Conservation (phyloP, 2,113 vertebrate genomes). For the Scartelaos histophorus region DNA sequence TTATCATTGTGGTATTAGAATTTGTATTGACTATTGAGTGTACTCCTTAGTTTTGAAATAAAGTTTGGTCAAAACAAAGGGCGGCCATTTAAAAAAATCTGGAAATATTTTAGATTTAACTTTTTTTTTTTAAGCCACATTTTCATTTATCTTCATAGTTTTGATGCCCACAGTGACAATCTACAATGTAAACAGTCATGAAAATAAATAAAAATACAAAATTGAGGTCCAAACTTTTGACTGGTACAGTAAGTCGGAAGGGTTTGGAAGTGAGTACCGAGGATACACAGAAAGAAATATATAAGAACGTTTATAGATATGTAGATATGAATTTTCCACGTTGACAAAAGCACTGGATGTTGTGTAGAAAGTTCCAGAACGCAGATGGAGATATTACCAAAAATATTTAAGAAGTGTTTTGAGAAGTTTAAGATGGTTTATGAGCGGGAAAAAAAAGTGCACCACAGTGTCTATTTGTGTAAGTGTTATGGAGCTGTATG, state of each 20-base stretch:
- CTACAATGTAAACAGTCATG: too few species aligned
- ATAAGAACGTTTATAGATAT: conserved; percentile 51
- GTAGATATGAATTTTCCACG: conserved; percentile 18
- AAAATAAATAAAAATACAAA: too few species aligned
- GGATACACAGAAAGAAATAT: conserved; percentile 56
- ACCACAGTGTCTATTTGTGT: conserved; percentile 26
- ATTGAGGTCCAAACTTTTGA: too few species aligned
- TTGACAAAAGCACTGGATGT: conserved; percentile 42
- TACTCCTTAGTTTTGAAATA: too few species aligned
- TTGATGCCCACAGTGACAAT: too few species aligned
- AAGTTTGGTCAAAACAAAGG: too few species aligned
- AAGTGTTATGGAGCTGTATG: conserved; percentile 2
- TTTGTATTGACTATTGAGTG: too few species aligned
- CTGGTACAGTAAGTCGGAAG: conserved; percentile 14
- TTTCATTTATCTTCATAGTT: too few species aligned
- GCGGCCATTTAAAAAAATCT: too few species aligned
- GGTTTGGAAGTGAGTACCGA: conserved; percentile 50
- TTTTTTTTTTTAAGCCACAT: too few species aligned
- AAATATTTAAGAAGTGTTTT: conserved; percentile 38
- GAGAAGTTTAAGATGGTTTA: conserved; percentile 12
- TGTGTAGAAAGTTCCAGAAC: conserved; percentile 36
- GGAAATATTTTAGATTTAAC: too few species aligned
- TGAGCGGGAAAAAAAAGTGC: conserved; percentile 7
- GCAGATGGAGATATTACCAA: conserved; percentile 55
- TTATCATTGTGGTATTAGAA: too few species aligned